A percentile compares a stretch with the other conserved stretches of the same genome.
Conservation (phyloP, 2,797 vertebrate genomes). For the Acanthornis magna region DNA sequence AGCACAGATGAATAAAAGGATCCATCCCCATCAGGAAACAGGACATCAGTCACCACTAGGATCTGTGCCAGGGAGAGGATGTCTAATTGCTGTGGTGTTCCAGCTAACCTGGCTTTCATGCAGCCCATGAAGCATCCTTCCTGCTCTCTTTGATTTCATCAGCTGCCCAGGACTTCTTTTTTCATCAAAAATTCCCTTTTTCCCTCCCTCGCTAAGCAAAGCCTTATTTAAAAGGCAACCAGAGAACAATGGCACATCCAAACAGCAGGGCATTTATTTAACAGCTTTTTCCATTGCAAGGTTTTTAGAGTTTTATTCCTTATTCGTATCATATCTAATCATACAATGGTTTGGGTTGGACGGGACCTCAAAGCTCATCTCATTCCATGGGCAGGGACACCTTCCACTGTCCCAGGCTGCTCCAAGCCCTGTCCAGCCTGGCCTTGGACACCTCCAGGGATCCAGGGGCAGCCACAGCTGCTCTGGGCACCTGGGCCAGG, state of each 20-base stretch:
- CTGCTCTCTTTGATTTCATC: background rate
- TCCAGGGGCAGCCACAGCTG: background rate
- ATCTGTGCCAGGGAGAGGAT: background rate
- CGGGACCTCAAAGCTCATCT: background rate
- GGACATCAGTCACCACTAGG: background rate
- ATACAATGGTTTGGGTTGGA: background rate
- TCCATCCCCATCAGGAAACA: background rate
- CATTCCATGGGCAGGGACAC: background rate
- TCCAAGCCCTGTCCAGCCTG: background rate
- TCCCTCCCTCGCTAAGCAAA: background rate
- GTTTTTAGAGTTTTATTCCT: background rate
- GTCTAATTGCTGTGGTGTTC: background rate
- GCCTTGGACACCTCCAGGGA: background rate
- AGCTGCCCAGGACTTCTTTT: background rate
- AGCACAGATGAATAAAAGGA: background rate
- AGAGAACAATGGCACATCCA: background rate
- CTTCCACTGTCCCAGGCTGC: rapidly evolving
- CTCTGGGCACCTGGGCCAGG: background rate
- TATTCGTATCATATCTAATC: background rate
- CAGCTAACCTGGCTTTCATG: background rate
- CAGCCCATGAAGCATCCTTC: background rate
- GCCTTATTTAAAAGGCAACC: background rate
- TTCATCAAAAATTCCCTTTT: background rate
- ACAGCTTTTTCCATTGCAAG: background rate
- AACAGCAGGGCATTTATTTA: slow-evolving; percentile 2